A percentile compares a stretch with the other conserved stretches of the same genome.
phyloP scores from a whole-genome alignment of 2,888 invertebrate species.

The Celastrina argiolus region DNA sequence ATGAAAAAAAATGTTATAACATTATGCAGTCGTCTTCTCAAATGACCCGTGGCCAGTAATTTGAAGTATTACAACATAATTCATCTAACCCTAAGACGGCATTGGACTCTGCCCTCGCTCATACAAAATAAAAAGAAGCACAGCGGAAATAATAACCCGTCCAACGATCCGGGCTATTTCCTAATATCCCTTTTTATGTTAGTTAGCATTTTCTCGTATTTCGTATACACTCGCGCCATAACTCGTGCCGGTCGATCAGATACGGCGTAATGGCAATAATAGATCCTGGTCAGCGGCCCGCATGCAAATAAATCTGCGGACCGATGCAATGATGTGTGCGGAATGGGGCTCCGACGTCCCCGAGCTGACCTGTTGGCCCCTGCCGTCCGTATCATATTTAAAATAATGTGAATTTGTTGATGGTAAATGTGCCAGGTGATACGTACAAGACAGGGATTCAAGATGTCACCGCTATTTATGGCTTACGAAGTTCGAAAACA shows the following conservation, averaged over 20 bases:
- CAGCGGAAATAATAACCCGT: constrained; percentile 69
- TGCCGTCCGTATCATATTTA: neutral
- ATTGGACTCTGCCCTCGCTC: neutral
- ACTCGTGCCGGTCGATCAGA: constrained; percentile 75
- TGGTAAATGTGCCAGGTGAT: neutral
- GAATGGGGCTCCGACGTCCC: constrained; percentile 67
- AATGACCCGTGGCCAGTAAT: neutral
- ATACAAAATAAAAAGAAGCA: constrained; percentile 54
- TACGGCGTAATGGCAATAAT: constrained; percentile 75
- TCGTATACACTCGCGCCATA: constrained; percentile 73
- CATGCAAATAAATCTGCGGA: constrained; percentile 79
- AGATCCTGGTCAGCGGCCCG: constrained; percentile 78
- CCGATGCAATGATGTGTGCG: constrained; percentile 79
- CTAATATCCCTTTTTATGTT: constrained; percentile 53
- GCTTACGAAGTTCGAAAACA: too few relatives aligned
- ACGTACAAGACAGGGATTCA: neutral
- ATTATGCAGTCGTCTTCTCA: neutral
- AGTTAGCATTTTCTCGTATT: constrained; percentile 58
- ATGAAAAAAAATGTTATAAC: neutral
- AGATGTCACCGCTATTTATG: too few relatives aligned
- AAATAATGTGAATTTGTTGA: neutral
- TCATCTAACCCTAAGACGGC: constrained; percentile 8
- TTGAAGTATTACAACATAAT: neutral
- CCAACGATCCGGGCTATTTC: constrained; percentile 51
- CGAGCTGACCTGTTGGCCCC: constrained; percentile 27